Base-by-base conservation (phyloP, 2,888 invertebrate species). In the Cepaea hortensis region DNA sequence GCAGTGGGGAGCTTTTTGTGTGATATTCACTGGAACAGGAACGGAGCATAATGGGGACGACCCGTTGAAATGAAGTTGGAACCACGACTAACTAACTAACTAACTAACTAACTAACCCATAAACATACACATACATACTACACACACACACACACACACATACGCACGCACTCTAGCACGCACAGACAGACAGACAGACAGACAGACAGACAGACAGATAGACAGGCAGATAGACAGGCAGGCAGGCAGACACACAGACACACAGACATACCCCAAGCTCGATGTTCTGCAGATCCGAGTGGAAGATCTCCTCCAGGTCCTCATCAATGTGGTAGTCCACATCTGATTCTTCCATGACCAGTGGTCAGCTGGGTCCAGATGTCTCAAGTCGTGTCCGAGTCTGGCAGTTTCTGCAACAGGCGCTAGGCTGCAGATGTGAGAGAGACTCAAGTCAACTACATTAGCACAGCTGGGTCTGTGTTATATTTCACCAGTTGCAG, bases 241-340 rank as follows among this genome's bases (percentile, higher is more conserved):
- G 6, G n/a, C 18, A 50, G 55, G 7, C 18, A 20, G 0, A 80
- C 48, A 80, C 23, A 50, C 18, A 46, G 1, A 62, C 20, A 81
- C n/a, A 61, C 18, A 11, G n/a, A 84, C 87, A 61, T 70, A 89
- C 88, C 85, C 87, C 87, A 6, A 88, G 65, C 81, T 87, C 85
- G 46, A 88, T 82, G 6, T 87, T 84, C 62, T 88, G 87, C 3
- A 87, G 83, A 70, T 89, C 89, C 13, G 88, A 85, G 68, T 89
- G 88, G 46, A 89, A 88, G 5, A 89, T 75, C 23, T 81, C 65
- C 75, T 89, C 88, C 80, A 89, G 50, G 15, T 89, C 88, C 55
- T 89, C 88, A 62, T 89, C 85, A 9, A 85, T 85, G 48, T 85
- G 85, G 72, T 85, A 85, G 61, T 85, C 85, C 20, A 55, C 11